These are phyloP conservation scores for Amblyopsis rosae DNA, from an alignment of 2,113 vertebrate genomes.

Conservation along the genomic window DNA sequence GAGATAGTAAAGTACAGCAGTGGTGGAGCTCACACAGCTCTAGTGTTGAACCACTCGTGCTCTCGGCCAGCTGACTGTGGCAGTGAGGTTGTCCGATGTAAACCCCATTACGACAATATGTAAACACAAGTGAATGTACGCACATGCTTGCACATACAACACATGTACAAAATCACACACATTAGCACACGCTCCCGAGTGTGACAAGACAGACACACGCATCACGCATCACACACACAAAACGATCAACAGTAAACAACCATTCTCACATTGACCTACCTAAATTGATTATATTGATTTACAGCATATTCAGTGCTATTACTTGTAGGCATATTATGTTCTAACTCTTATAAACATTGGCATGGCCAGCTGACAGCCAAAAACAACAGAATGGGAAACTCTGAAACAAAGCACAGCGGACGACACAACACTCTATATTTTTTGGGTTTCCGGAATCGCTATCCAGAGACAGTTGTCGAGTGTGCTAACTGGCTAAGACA, in stretches of 20 bases:
- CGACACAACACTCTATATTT: constrained; percentile 34
- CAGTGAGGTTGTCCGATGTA: constrained; percentile 65
- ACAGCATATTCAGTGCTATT: constrained; percentile 21
- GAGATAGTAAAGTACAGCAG: constrained; percentile 8
- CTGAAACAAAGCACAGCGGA: constrained; percentile 37
- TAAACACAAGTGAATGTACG: constrained; percentile 32
- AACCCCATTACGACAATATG: constrained; percentile 48
- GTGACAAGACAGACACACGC: background rate
- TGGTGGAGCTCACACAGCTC: constrained; percentile 43
- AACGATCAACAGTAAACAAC: constrained; percentile 12
- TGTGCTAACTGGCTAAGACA: constrained; percentile 56
- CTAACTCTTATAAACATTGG: constrained; percentile 1
- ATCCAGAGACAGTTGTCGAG: constrained; percentile 42
- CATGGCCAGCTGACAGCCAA: constrained; percentile 37
- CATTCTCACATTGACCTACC: constrained; percentile 26
- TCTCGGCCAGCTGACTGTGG: constrained; percentile 53
- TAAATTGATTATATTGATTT: constrained; percentile 25
- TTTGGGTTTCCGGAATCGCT: background rate
- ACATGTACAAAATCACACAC: background rate
- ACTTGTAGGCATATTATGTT: constrained; percentile 28
- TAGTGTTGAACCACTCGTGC: constrained; percentile 48
- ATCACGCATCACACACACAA: constrained; percentile 13
- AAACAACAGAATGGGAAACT: constrained; percentile 29
- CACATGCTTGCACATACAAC: background rate
- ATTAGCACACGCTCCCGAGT: background rate